A percentile compares a stretch with the other conserved stretches of the same genome.
Evolutionary conservation across 2,888 invertebrate genomes (phyloP).

Genomic region (Baccha elongata): DNA sequence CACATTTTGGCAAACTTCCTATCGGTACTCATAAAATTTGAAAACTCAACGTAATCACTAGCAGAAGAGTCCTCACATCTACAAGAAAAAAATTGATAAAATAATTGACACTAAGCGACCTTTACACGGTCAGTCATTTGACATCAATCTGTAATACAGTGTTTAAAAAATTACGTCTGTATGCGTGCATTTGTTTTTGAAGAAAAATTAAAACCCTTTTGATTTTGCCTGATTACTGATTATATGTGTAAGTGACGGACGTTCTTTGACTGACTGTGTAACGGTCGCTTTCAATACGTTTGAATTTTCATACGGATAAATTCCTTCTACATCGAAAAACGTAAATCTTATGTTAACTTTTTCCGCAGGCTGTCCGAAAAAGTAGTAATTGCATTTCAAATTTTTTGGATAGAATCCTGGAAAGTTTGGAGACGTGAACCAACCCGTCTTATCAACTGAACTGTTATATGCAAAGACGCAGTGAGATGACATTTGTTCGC

Average conservation of each 20-base stretch:
- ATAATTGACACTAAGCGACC: no score
- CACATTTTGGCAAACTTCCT: constrained; percentile 94
- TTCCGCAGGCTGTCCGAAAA: constrained; percentile 90
- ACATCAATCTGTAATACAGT: no score
- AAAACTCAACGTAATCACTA: constrained; percentile 98
- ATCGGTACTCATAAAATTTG: constrained; percentile 95
- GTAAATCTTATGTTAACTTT: constrained; percentile 93
- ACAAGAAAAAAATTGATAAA: no score
- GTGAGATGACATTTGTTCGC: constrained; percentile 89
- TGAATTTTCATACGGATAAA: constrained; percentile 95
- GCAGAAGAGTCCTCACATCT: constrained; percentile 96
- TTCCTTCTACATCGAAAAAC: constrained; percentile 97
- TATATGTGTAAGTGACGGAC: no score
- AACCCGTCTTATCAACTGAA: constrained; percentile 89
- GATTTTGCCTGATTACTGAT: no score
- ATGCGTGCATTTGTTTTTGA: no score
- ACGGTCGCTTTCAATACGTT: no score
- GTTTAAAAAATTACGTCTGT: no score
- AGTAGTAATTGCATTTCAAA: constrained; percentile 95
- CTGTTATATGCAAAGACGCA: constrained; percentile 96
- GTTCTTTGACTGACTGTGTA: no score
- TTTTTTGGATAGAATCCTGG: constrained; percentile 95
- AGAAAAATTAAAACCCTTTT: no score
- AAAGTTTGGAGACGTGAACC: constrained; percentile 92
- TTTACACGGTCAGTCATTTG: no score